Conservation (phyloP, 2,888 invertebrate genomes). For the Trichopoda pennipes region DNA sequence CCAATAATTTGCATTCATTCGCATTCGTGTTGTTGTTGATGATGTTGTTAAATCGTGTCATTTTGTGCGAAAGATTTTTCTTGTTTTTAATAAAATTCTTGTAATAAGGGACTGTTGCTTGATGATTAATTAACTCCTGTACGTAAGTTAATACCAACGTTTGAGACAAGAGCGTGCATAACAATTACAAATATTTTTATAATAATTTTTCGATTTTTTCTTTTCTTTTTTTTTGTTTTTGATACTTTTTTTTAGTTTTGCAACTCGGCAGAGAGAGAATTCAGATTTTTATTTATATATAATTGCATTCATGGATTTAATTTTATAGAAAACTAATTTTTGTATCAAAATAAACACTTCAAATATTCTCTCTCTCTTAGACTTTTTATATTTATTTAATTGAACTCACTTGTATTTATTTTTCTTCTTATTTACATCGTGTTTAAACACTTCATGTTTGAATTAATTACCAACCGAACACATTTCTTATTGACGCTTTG, state of each 20-base stretch:
- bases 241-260: conserved; percentile 13
- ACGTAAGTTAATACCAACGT: conserved; percentile 27
- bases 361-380: conserved; percentile 18
- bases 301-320: conserved; percentile 9
- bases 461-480: conserved; percentile 45
- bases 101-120: conserved; percentile 49
- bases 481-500: conserved; percentile 70
- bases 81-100: conserved; percentile 34
- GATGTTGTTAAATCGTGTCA: conserved; percentile 68
- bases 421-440: conserved; percentile 16
- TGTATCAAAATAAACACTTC: conserved; percentile 32
- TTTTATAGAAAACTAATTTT: conserved; percentile 29
- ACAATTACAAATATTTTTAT: conserved; percentile 12
- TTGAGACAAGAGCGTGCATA: not conserved
- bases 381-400: conserved; percentile 16
- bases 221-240: conserved; percentile 34
- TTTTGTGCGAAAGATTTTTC: conserved; percentile 61
- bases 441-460: conserved; percentile 27
- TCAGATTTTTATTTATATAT: conserved; percentile 15
- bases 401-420: conserved; percentile 5
- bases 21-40: conserved; percentile 70
- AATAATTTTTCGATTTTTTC: no score
- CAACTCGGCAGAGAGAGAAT: conserved; percentile 23
- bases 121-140: conserved; percentile 58
- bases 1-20: conserved; percentile 79